A percentile compares a stretch with the other conserved stretches of the same genome.
These are phyloP conservation scores for Hydrotaea cyrtoneurina DNA, from an alignment of 2,888 invertebrate species.

Conservation along the genomic window DNA sequence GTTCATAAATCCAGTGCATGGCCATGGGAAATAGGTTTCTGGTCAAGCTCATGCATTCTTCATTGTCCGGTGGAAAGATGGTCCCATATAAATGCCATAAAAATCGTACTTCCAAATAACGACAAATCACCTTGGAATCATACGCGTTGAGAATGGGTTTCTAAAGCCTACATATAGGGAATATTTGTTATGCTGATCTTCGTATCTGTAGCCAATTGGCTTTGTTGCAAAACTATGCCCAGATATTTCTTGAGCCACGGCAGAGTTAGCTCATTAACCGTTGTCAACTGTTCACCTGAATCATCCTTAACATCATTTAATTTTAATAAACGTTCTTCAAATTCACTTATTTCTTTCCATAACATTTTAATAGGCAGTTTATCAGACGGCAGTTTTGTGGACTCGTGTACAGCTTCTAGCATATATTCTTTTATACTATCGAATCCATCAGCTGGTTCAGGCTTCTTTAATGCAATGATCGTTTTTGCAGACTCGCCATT, in stretches of 20 bases:
- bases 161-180: slow-evolving; percentile 62
- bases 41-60: neutral
- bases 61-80: slow-evolving; percentile 48
- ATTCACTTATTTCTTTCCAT: slow-evolving; percentile 58
- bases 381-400: slow-evolving; percentile 40
- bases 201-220: slow-evolving; percentile 16
- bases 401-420: neutral
- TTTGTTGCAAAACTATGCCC: neutral
- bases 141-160: slow-evolving; percentile 53
- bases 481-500: neutral
- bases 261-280: neutral
- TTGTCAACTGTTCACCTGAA: neutral
- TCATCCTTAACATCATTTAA: slow-evolving; percentile 39
- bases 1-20: slow-evolving; percentile 1
- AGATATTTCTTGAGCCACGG: neutral
- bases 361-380: slow-evolving; percentile 35
- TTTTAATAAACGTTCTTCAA: slow-evolving; percentile 55
- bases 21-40: neutral
- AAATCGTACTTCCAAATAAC: slow-evolving; percentile 69
- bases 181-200: slow-evolving; percentile 62
- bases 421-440: slow-evolving; percentile 53
- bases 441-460: slow-evolving; percentile 52
- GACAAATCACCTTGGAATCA: slow-evolving; percentile 61
- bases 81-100: slow-evolving; percentile 19
- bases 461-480: slow-evolving; percentile 65